Percentiles rank a stretch among this genome's conserved stretches.
Conservation (phyloP, 2,797 vertebrate genomes). For the Buphagus erythrorhynchus region DNA sequence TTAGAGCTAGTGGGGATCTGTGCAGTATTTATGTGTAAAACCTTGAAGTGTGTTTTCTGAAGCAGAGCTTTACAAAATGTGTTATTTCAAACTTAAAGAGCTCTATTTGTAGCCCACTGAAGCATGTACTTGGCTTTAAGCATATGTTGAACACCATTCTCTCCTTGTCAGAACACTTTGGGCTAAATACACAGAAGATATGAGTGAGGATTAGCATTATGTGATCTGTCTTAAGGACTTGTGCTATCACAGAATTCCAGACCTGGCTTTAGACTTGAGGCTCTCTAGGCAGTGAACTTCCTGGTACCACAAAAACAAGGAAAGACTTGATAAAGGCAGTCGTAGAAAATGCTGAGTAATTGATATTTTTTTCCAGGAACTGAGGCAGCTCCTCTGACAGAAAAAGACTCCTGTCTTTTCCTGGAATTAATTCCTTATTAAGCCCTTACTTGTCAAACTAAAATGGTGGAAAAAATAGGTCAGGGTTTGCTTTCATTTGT, state of each 20-base stretch:
- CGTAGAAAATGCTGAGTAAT: background rate
- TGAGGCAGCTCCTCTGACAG: background rate
- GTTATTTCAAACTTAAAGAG: background rate
- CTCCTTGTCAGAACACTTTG: background rate
- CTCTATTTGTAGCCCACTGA: background rate
- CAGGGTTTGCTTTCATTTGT: background rate
- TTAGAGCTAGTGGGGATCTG: background rate
- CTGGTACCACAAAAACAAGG: background rate
- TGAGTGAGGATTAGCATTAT: background rate
- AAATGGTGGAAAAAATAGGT: background rate
- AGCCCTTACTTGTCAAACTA: background rate
- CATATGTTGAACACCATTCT: background rate
- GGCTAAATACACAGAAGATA: background rate
- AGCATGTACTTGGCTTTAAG: background rate
- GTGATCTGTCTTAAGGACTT: background rate
- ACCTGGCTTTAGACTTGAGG: background rate
- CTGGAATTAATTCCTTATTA: background rate
- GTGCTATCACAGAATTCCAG: background rate
- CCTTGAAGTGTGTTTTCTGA: conserved; percentile 6
- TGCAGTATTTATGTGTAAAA: background rate
- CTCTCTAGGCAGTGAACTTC: background rate
- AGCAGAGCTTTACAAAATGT: background rate
- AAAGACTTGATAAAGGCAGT: background rate
- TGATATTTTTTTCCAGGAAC: background rate
- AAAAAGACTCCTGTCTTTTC: background rate